Conservation (phyloP, 2,797 vertebrate genomes). For the Notamacropus eugenii region DNA sequence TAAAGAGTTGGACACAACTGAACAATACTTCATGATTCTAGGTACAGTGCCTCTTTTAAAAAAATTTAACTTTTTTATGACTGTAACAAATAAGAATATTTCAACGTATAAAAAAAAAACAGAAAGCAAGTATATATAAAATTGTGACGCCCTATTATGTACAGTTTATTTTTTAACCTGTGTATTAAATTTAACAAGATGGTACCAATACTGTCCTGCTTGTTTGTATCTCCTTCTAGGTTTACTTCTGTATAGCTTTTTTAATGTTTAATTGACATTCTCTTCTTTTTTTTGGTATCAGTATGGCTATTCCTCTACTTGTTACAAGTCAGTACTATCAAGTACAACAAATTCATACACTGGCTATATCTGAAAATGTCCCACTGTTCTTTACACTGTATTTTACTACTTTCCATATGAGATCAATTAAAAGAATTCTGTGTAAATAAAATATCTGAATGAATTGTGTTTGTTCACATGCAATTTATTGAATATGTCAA, state of each 20-base stretch:
- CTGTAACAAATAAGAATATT: too few relatives aligned
- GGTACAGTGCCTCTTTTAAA: neutral
- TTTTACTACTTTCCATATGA: neutral
- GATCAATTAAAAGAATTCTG: neutral
- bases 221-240: too few relatives aligned
- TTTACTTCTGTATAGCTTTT: too few relatives aligned
- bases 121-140: too few relatives aligned
- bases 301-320: too few relatives aligned
- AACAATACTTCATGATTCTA: neutral
- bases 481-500: neutral
- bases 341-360: neutral
- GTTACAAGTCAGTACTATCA: neutral
- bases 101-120: too few relatives aligned
- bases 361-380: neutral
- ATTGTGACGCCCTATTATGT: too few relatives aligned
- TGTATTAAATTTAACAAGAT: too few relatives aligned
- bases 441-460: neutral
- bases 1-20: neutral
- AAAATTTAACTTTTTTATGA: neutral
- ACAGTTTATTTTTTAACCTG: too few relatives aligned
- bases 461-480: neutral
- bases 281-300: too few relatives aligned
- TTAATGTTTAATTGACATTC: too few relatives aligned
- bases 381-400: neutral
- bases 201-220: too few relatives aligned